These are phyloP conservation scores for Zygogramma bicolorata DNA, from an alignment of 2,888 invertebrate genomes.

Conservation along the genomic window DNA sequence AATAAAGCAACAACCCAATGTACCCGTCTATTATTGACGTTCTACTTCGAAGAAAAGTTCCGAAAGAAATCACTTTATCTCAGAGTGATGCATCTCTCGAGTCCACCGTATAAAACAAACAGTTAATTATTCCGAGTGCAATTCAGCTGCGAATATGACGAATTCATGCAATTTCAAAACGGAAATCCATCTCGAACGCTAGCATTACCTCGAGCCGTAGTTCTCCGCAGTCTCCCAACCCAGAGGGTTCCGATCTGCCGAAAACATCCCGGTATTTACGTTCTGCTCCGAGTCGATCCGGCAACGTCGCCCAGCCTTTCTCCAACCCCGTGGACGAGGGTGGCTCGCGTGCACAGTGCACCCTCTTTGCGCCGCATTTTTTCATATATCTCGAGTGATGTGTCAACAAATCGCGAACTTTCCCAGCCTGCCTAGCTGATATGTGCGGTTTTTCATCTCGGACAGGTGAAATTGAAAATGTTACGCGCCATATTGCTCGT, in stretches of 20 bases:
- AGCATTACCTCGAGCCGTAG: neutral
- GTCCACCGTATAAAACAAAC: no score
- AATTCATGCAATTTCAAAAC: neutral
- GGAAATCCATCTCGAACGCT: neutral
- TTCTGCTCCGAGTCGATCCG: neutral
- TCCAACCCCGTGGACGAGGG: slow-evolving; percentile 30
- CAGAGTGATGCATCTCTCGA: no score
- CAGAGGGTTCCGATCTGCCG: neutral
- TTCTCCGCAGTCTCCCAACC: neutral
- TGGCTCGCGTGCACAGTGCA: slow-evolving; percentile 24
- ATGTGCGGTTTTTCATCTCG: slow-evolving; percentile 28
- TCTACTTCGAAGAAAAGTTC: no score
- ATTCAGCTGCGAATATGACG: neutral
- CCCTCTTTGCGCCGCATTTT: slow-evolving; percentile 31
- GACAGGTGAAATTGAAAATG: slow-evolving; percentile 30
- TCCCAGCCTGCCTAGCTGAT: slow-evolving; percentile 18
- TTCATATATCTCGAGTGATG: slow-evolving; percentile 21
- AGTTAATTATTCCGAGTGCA: neutral
- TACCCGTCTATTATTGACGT: no score
- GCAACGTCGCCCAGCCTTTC: slow-evolving; percentile 30
- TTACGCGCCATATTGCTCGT: slow-evolving; percentile 53
- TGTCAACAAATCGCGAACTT: slow-evolving; percentile 25
- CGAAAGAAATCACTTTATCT: no score
- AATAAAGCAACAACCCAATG: no score
- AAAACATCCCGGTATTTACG: neutral